Percentiles rank a stretch among this genome's conserved stretches.
These are phyloP conservation scores for Mesembrinibis cayennensis DNA, from an alignment of 2,113 vertebrate genomes.

Conservation along the genomic window DNA sequence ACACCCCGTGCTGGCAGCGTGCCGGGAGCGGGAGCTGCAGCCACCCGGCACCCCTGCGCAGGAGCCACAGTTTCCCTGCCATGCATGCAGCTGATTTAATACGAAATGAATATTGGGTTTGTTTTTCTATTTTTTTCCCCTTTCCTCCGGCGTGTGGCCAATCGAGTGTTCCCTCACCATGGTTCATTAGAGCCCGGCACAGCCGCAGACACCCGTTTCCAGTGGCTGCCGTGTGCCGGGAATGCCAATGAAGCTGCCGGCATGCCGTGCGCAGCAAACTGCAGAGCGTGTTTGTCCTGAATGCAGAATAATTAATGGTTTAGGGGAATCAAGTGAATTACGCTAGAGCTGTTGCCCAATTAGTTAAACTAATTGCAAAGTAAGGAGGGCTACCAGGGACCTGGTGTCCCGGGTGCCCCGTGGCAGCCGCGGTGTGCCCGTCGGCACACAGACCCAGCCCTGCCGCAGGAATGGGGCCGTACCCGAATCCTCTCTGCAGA, in stretches of 20 bases:
- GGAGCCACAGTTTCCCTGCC: not conserved
- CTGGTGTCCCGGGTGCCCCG: not conserved
- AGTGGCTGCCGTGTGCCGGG: slow-evolving; percentile 16
- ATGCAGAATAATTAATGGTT: not conserved
- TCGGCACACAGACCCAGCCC: not conserved
- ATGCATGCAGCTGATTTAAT: fast-evolving
- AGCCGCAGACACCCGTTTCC: not conserved
- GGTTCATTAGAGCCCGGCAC: not conserved
- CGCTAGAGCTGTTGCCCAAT: not conserved
- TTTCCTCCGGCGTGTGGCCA: not conserved
- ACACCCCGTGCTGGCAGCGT: fast-evolving
- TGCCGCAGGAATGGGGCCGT: fast-evolving
- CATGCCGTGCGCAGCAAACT: not conserved
- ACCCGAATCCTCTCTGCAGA: not conserved
- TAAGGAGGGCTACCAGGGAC: not conserved
- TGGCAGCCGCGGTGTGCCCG: not conserved
- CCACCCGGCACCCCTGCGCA: fast-evolving
- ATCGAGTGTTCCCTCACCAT: not conserved
- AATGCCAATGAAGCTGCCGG: slow-evolving; percentile 53
- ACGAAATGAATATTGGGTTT: fast-evolving
- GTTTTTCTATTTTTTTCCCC: not conserved
- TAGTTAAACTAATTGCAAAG: not conserved
- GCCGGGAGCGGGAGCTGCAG: not conserved
- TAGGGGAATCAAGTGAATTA: not conserved
- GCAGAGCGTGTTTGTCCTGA: not conserved